Evolutionary conservation across 2,797 vertebrate genomes (phyloP).

Genomic region (Trichosurus vulpecula): DNA sequence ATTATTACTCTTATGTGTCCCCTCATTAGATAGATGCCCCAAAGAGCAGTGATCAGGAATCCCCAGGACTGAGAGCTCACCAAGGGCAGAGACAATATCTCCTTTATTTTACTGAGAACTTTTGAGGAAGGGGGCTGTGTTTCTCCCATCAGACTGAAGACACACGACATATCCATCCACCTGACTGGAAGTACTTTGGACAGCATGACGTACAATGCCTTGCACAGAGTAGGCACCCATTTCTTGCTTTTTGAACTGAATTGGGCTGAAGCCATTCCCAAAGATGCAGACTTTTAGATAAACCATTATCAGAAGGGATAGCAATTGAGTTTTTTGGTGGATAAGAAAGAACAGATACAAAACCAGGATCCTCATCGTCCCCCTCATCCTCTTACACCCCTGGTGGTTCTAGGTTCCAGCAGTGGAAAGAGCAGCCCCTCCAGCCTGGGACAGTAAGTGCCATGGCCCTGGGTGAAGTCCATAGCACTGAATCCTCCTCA

Average conservation of each 20-base stretch:
- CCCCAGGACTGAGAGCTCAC: neutral
- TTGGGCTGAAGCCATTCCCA: neutral
- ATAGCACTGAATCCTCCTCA: neutral
- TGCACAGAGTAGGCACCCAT: neutral
- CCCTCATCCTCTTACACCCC: too few relatives aligned
- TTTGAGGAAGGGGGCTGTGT: neutral
- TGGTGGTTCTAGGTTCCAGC: neutral
- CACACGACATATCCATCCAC: neutral
- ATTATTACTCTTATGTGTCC: neutral
- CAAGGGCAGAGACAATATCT: neutral
- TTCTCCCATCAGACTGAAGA: neutral
- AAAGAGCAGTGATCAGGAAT: neutral
- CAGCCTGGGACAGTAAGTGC: accelerated
- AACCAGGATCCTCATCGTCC: neutral
- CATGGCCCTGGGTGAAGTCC: neutral
- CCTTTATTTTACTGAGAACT: neutral
- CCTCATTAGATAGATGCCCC: neutral
- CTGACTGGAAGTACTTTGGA: neutral
- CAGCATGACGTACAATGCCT: neutral
- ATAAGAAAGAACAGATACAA: neutral
- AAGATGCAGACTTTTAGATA: neutral
- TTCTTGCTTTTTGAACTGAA: neutral
- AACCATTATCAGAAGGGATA: neutral
- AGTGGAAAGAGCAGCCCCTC: neutral
- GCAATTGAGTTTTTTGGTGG: neutral